Percentiles rank a stretch among this genome's conserved stretches.
phyloP scores from a whole-genome alignment of 2,797 vertebrate genomes.

The Cossypha niveicapilla region DNA sequence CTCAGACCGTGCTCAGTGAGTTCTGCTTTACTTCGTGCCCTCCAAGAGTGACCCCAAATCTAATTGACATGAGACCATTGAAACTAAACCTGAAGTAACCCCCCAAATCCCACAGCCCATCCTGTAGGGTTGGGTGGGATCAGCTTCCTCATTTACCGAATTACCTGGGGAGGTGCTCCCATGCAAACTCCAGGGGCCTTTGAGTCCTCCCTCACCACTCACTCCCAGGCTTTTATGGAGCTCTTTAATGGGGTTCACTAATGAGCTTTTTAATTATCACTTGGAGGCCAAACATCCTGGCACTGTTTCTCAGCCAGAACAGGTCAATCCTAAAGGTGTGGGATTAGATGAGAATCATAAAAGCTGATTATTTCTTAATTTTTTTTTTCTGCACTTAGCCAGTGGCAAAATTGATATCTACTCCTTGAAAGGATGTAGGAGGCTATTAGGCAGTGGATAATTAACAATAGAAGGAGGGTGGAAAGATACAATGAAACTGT shows the following conservation, averaged over 20 bases:
- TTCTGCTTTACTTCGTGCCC: not conserved
- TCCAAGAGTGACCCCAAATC: not conserved
- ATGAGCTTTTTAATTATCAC: slow-evolving; percentile 71
- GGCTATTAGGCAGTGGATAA: not conserved
- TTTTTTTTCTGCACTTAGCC: not conserved
- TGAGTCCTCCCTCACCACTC: not conserved
- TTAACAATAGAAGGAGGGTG: not conserved
- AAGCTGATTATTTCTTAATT: not conserved
- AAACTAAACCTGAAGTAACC: not conserved
- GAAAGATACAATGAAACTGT: not conserved
- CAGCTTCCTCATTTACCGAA: not conserved
- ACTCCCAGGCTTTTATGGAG: not conserved
- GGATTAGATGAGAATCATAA: not conserved
- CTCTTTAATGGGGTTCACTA: slow-evolving; percentile 12
- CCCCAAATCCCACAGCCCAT: fast-evolving
- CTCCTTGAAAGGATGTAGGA: not conserved
- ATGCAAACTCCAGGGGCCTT: not conserved
- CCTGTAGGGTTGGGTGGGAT: not conserved
- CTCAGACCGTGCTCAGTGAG: not conserved
- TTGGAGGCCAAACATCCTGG: not conserved
- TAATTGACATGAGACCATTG: not conserved
- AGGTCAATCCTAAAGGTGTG: not conserved
- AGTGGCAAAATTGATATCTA: not conserved
- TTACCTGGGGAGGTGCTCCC: not conserved
- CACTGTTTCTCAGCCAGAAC: not conserved